Evolutionary conservation across 2,797 vertebrate genomes (phyloP).

Genomic region (Acanthis flammea): DNA sequence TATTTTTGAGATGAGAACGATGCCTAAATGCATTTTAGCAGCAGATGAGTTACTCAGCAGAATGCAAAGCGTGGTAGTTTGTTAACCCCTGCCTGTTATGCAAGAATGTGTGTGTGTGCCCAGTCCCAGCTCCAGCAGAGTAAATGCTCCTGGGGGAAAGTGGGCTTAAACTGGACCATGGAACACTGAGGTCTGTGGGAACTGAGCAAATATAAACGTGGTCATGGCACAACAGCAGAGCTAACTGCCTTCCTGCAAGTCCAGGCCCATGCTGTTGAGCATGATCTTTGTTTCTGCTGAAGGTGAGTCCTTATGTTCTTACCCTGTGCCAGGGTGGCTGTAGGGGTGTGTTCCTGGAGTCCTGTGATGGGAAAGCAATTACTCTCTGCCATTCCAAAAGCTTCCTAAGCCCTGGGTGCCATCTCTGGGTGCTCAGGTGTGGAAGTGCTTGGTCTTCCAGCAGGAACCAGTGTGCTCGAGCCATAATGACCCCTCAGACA

Average conservation of each 20-base stretch:
- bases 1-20: background rate
- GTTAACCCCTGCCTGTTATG: background rate
- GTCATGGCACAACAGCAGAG: background rate
- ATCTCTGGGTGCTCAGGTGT: background rate
- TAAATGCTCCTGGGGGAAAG: background rate
- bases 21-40: background rate
- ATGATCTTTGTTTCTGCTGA: background rate
- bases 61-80: background rate
- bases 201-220: background rate
- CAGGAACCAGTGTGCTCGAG: background rate
- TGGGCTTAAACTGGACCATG: background rate
- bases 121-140: background rate
- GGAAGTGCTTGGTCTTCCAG: background rate
- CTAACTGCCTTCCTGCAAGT: background rate
- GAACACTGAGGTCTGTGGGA: background rate
- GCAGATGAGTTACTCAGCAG: background rate
- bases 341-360: background rate
- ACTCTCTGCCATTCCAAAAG: background rate
- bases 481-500: background rate
- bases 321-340: background rate
- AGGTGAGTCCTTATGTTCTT: background rate
- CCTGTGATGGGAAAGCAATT: background rate
- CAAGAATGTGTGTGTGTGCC: background rate
- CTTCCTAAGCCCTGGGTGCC: background rate
- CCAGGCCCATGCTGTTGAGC: background rate